Evolutionary conservation across 2,888 invertebrate species (phyloP), one percentile per base, ranked within the genome.

Genomic region (Micropterix aruncella): DNA sequence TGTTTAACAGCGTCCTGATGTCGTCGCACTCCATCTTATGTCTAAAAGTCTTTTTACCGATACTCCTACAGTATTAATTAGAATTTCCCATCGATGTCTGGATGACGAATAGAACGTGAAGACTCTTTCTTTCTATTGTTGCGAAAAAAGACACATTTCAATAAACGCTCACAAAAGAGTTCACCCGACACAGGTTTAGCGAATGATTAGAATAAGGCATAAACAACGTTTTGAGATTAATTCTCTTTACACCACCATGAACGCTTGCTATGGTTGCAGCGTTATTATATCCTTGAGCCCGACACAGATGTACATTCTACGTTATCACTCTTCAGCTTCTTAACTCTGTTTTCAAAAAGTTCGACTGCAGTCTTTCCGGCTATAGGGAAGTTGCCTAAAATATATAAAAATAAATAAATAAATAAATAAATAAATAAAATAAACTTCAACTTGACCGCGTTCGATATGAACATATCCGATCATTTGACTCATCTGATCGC

Each of bases 281-380:
- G 43, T 51, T 52, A 41, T 52, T 50, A 45, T 50, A 50, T 14
- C 47, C 48, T 45, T 52, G 50, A 45, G 45, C 47, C 19, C 50
- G 17, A 42, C 50, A 51, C 3, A 50, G 17, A n/a, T 18, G 37
- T 39, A 49, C 44, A 44, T 49, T n/a, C 46, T 18, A 50, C 18
- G 36, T 18, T 14, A 48, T 19, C 46, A 41, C 39, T 37, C 43
- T 45, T 42, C 18, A 40, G 17, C 5, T 40, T 16, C 15, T 4
- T 40, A 3, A 40, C 16, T 4, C 15, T 40, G 17, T 44, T 44
- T 44, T 41, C 40, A 12, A 19, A 16, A 41, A 19, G 19, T n/a
- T 42, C 19, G 12, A 3, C n/a, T 18, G 38, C 14, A 12, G 40
- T 44, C 18, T 44, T 44, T 44, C 42, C 18, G 15, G 40, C 3